Evolutionary conservation across 23 tunicate species (phyloP).

Genomic region (Ascidia mentula): DNA sequence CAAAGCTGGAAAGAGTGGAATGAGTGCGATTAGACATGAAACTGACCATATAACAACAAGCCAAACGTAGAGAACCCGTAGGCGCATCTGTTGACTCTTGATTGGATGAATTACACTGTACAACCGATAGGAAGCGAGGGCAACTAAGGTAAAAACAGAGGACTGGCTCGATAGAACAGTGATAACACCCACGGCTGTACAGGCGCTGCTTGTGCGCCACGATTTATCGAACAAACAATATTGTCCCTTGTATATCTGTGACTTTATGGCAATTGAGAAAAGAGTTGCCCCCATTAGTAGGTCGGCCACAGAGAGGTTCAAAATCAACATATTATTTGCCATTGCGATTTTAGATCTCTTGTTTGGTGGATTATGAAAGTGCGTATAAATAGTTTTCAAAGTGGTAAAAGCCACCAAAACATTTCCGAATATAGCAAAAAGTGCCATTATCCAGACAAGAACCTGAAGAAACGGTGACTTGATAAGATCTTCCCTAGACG

Average conservation of each 20-base stretch:
- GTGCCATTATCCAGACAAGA: constrained; percentile 38
- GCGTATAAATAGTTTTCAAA: neutral
- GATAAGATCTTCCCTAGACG: constrained; percentile 37
- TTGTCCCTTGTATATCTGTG: constrained; percentile 9
- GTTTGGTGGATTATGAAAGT: neutral
- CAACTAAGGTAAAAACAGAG: constrained; percentile 38
- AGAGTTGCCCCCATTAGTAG: constrained; percentile 43
- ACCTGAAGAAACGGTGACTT: neutral
- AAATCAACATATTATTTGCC: constrained; percentile 9
- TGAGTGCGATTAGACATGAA: constrained; percentile 9
- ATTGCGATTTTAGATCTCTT: neutral
- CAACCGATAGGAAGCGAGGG: constrained; percentile 23
- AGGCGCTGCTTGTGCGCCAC: constrained; percentile 24
- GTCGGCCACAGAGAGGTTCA: constrained; percentile 45
- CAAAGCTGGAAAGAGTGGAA: constrained; percentile 10
- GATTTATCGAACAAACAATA: constrained; percentile 30
- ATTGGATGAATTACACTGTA: constrained; percentile 7
- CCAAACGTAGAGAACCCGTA: neutral
- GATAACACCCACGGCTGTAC: constrained; percentile 19
- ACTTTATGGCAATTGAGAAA: constrained; percentile 22
- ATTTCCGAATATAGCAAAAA: constrained; percentile 29
- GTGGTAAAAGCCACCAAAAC: neutral
- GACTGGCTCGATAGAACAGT: constrained; percentile 42
- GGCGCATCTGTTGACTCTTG: constrained; percentile 22
- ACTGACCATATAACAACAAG: constrained; percentile 13